These are phyloP conservation scores for Magallana nippona DNA, from an alignment of 2,888 invertebrate genomes.

Conservation along the genomic window DNA sequence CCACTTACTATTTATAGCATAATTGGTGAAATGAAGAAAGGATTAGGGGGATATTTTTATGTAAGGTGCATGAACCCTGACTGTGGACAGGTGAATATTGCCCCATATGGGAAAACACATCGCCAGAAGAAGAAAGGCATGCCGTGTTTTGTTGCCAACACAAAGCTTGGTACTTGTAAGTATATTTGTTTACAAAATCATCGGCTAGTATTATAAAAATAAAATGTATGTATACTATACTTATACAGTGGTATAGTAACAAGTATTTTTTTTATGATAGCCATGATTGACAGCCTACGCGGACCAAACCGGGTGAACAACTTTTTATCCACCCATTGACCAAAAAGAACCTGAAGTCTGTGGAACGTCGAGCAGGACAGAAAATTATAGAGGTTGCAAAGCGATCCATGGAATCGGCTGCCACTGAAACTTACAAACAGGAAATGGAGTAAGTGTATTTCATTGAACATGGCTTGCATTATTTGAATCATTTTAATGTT, in stretches of 20 bases:
- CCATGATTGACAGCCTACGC: conserved; percentile 44
- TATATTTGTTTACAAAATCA: background rate
- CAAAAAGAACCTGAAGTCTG: conserved; percentile 36
- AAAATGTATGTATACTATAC: background rate
- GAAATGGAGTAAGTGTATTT: conserved; percentile 25
- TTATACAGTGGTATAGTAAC: background rate
- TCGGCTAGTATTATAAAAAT: background rate
- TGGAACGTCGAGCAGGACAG: conserved; percentile 31
- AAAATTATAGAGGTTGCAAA: conserved; percentile 22
- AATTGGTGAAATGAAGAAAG: conserved; percentile 40
- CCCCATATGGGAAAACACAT: conserved; percentile 43
- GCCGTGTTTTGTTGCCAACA: conserved; percentile 41
- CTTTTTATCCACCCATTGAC: conserved; percentile 37
- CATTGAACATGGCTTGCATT: background rate
- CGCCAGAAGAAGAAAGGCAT: conserved; percentile 35
- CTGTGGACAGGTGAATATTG: conserved; percentile 31
- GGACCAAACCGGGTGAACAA: conserved; percentile 43
- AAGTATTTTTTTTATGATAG: conserved; percentile 25
- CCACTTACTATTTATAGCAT: conserved; percentile 38
- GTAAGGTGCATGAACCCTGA: conserved; percentile 43
- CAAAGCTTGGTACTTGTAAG: conserved; percentile 32
- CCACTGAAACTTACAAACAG: conserved; percentile 18
- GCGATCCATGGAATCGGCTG: background rate
- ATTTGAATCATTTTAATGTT: background rate
- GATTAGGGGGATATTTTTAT: conserved; percentile 44